phyloP scores from a whole-genome alignment of 2,888 invertebrate species.

The Papilio protenor region DNA sequence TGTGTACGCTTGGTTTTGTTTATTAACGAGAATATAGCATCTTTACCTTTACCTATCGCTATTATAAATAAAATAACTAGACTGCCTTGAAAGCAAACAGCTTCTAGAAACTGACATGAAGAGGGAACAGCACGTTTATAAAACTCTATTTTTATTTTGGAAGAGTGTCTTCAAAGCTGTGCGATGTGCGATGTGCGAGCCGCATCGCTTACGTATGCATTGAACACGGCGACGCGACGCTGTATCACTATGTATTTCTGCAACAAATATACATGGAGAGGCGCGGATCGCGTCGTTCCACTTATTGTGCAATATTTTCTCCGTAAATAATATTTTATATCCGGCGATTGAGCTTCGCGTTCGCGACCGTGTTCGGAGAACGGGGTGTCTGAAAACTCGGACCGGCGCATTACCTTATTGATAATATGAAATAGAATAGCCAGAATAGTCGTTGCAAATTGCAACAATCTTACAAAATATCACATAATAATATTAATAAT shows the following conservation, averaged over 20 bases:
- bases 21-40: no score
- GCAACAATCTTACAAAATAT: no score
- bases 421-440: no score
- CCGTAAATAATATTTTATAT: not conserved
- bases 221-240: not conserved
- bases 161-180: not conserved
- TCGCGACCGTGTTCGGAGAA: not conserved
- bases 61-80: no score
- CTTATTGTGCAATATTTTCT: not conserved
- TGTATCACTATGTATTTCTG: slow-evolving; percentile 2
- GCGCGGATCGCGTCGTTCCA: not conserved
- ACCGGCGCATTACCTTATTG: no score
- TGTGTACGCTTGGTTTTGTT: no score
- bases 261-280: not conserved
- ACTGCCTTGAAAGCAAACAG: no score
- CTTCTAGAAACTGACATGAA: not conserved
- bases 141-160: not conserved
- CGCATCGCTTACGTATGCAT: slow-evolving; percentile 16
- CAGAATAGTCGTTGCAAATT: no score
- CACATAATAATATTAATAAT: no score
- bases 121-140: not conserved
- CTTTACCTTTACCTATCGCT: no score
- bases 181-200: not conserved
- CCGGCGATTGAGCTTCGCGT: not conserved
- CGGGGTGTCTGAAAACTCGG: no score